Conservation (phyloP, 2,113 vertebrate genomes). For the Eleginops maclovinus region DNA sequence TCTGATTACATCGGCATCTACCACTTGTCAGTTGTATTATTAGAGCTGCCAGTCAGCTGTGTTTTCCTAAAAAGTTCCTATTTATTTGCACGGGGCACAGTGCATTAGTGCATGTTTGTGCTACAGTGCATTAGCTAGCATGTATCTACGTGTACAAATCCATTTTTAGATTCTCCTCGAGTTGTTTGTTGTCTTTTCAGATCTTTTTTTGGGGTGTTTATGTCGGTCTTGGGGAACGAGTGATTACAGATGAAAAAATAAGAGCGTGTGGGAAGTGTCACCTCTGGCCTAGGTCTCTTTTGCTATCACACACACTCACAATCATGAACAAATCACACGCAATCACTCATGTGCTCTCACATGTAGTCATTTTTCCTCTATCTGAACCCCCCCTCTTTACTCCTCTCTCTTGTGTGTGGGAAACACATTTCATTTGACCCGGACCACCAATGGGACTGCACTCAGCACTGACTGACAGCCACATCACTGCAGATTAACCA, state of each 20-base stretch:
- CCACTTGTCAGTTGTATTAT: conserved; percentile 55
- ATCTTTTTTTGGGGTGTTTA: conserved; percentile 45
- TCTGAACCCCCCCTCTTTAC: not conserved
- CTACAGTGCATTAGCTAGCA: conserved; percentile 57
- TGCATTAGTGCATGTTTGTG: conserved; percentile 54
- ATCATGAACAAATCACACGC: conserved; percentile 30
- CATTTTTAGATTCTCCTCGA: conserved; percentile 31
- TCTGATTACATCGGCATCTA: conserved; percentile 49
- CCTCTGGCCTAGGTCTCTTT: conserved; percentile 40
- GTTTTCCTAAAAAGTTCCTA: conserved; percentile 59
- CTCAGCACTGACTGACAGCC: conserved; percentile 63
- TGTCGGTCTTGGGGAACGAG: conserved; percentile 30
- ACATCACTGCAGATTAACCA: conserved; percentile 69
- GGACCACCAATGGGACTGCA: conserved; percentile 72
- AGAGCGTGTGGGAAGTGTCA: conserved; percentile 39
- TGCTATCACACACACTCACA: conserved; percentile 5
- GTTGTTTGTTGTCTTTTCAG: conserved; percentile 62
- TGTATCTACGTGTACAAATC: conserved; percentile 44
- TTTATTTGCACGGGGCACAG: conserved; percentile 67
- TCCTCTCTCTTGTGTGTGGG: conserved; percentile 46
- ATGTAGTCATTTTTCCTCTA: conserved; percentile 27
- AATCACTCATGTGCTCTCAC: conserved; percentile 39
- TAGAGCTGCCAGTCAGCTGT: conserved; percentile 57
- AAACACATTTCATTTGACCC: conserved; percentile 62
- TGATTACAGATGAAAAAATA: conserved; percentile 54